Evolutionary conservation across 2,797 vertebrate genomes (phyloP).

Genomic region (Malacoctenus gilli): DNA sequence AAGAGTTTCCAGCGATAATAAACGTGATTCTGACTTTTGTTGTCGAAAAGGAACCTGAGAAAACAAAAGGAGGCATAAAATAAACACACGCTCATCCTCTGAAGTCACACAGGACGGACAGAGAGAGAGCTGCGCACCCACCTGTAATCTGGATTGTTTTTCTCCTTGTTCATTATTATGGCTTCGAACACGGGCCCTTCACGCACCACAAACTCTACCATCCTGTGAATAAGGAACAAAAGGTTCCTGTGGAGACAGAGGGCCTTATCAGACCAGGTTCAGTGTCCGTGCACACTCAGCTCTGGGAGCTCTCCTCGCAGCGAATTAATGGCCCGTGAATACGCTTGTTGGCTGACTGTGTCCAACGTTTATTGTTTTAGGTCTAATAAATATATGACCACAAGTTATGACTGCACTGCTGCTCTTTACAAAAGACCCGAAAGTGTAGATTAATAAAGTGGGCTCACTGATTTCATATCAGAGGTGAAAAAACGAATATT

Average conservation of each 20-base stretch:
- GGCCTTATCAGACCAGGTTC: constrained; percentile 28
- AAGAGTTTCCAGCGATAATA: constrained; percentile 88
- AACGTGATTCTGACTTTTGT: constrained; percentile 86
- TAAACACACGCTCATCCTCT: background rate
- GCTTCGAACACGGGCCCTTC: constrained; percentile 87
- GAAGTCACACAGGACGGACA: background rate
- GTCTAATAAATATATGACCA: too few relatives aligned
- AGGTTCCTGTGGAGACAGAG: constrained; percentile 77
- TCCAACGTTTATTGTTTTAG: too few relatives aligned
- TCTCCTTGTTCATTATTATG: constrained; percentile 86
- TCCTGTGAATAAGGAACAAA: constrained; percentile 85
- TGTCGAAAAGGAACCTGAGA: constrained; percentile 86
- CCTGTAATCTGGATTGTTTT: constrained; percentile 85
- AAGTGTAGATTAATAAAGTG: too few relatives aligned
- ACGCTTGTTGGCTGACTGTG: constrained; percentile 7
- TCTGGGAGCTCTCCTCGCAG: constrained; percentile 26
- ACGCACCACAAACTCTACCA: constrained; percentile 89
- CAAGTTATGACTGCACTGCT: too few relatives aligned
- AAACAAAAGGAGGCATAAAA: constrained; percentile 1
- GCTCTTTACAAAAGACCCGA: background rate
- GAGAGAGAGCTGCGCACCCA: constrained; percentile 14
- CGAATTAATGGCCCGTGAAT: constrained; percentile 23
- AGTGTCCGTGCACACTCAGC: constrained; percentile 14
- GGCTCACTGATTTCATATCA: too few relatives aligned
- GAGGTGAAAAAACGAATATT: too few relatives aligned